Evolutionary conservation across 2,113 vertebrate species (phyloP).

Genomic region (Alethe castanea): DNA sequence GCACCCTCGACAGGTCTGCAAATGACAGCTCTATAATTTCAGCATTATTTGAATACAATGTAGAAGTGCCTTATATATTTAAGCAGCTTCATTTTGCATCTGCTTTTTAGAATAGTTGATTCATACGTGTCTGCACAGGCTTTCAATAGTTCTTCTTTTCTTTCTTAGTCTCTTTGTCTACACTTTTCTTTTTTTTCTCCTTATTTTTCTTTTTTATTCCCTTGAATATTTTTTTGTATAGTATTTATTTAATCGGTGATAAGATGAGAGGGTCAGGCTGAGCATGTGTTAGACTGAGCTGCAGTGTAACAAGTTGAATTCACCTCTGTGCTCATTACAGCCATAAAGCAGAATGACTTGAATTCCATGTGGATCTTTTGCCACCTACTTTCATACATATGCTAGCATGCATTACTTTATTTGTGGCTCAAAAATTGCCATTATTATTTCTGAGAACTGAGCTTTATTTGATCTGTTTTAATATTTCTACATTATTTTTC

Average conservation of each 20-base stretch:
- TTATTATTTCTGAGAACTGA: background rate
- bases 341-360: background rate
- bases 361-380: background rate
- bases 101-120: constrained; percentile 66
- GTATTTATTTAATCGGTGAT: background rate
- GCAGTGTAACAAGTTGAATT: background rate
- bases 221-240: background rate
- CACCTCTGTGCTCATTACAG: background rate
- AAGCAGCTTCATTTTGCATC: constrained; percentile 61
- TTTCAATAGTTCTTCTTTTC: constrained; percentile 56
- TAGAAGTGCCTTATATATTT: constrained; percentile 61
- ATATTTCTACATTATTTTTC: background rate
- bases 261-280: background rate
- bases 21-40: constrained; percentile 68
- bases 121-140: constrained; percentile 54
- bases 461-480: background rate
- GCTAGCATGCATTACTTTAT: background rate
- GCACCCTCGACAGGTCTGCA: constrained; percentile 35
- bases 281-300: background rate
- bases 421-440: background rate
- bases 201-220: background rate
- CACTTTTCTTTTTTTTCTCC: background rate
- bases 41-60: constrained; percentile 64
- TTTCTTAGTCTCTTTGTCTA: constrained; percentile 31
- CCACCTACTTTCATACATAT: background rate